Evolutionary conservation across 1,140 invertebrate genomes (phyloP).

Genomic region (Pinna nobilis): DNA sequence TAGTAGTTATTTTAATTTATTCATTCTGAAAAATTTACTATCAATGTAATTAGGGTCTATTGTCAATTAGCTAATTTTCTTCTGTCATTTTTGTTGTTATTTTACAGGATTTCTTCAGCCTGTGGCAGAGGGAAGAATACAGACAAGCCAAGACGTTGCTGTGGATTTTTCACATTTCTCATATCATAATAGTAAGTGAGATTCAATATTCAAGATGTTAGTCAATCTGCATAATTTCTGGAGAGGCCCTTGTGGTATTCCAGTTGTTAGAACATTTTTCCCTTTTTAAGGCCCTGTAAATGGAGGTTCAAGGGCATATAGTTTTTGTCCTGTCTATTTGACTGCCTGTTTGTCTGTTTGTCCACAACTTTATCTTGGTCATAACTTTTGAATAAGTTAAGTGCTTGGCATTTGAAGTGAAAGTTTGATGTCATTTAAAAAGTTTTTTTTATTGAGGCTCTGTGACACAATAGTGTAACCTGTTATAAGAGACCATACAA

Average conservation of each 20-base stretch:
- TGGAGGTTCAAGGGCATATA: neutral
- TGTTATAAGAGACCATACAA: too few species aligned
- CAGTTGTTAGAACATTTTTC: too few species aligned
- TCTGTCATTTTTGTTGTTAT: neutral
- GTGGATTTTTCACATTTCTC: constrained; percentile 87
- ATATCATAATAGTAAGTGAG: constrained; percentile 78
- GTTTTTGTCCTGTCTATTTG: neutral
- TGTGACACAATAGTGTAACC: too few species aligned
- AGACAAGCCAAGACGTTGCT: constrained; percentile 85
- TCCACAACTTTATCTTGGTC: too few species aligned
- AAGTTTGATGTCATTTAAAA: too few species aligned
- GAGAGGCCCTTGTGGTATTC: too few species aligned
- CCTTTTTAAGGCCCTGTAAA: too few species aligned
- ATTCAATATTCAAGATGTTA: neutral
- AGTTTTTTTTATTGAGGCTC: too few species aligned
- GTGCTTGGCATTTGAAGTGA: too few species aligned
- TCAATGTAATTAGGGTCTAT: constrained; percentile 27
- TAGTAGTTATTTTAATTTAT: neutral
- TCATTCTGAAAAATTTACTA: constrained; percentile 58
- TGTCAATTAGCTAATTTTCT: neutral
- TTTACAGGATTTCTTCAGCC: constrained; percentile 81
- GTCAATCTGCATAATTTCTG: neutral
- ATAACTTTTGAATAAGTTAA: too few species aligned
- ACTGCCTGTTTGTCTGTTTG: neutral
- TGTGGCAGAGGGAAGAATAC: constrained; percentile 85